Evolutionary conservation across 2,888 invertebrate genomes (phyloP).

Genomic region (Morpho deidamia): DNA sequence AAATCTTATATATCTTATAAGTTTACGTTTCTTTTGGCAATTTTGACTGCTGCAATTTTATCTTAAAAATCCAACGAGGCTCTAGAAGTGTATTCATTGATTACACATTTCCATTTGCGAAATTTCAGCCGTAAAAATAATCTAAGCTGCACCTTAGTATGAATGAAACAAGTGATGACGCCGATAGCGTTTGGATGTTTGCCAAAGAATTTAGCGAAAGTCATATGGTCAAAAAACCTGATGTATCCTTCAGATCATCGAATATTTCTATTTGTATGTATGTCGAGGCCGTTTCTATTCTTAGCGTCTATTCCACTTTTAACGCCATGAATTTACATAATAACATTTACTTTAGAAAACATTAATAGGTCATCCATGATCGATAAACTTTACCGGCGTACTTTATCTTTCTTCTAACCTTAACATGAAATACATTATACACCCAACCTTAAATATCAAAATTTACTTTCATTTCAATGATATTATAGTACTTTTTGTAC

Average conservation of each 20-base stretch:
- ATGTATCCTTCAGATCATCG: constrained; percentile 29
- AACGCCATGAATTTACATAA: constrained; percentile 40
- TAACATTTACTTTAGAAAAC: background rate
- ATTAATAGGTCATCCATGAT: background rate
- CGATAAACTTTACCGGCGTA: too few species aligned
- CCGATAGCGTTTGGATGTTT: constrained; percentile 37
- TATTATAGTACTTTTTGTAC: too few species aligned
- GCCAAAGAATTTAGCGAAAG: constrained; percentile 52
- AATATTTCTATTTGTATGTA: constrained; percentile 35
- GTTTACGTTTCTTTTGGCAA: too few species aligned
- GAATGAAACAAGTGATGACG: constrained; percentile 10
- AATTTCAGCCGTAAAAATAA: background rate
- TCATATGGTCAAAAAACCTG: constrained; percentile 42
- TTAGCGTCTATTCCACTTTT: constrained; percentile 49
- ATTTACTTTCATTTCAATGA: too few species aligned
- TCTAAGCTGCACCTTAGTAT: constrained; percentile 12
- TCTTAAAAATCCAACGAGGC: too few species aligned
- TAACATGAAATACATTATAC: too few species aligned
- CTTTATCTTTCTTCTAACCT: too few species aligned
- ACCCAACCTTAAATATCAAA: too few species aligned
- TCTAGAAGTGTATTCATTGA: too few species aligned
- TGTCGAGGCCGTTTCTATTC: constrained; percentile 55
- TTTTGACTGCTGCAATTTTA: too few species aligned
- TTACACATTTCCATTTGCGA: constrained; percentile 14
- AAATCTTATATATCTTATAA: too few species aligned